phyloP scores from a whole-genome alignment of 1,140 invertebrate species.

The Drosophila lini region DNA sequence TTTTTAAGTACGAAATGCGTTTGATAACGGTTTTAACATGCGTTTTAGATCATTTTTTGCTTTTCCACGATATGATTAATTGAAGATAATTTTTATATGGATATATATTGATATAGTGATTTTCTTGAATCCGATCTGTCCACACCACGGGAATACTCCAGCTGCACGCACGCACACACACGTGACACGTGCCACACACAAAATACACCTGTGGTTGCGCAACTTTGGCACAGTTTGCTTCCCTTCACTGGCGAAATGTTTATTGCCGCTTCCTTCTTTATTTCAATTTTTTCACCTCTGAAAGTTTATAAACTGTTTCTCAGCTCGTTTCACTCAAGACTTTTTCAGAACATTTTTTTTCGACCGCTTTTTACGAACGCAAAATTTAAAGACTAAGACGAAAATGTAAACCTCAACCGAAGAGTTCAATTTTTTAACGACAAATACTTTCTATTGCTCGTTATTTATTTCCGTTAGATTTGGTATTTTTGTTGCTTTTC shows the following conservation, averaged over 20 bases:
- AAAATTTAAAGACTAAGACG: conserved; percentile 68
- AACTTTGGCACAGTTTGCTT: conserved; percentile 50
- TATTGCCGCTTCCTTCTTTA: conserved; percentile 14
- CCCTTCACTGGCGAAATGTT: conserved; percentile 37
- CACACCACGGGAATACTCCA: conserved; percentile 18
- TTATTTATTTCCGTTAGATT: conserved; percentile 32
- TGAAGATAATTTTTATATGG: conserved; percentile 61
- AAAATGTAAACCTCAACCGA: conserved; percentile 71
- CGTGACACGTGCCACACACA: conserved; percentile 34
- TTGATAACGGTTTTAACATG: conserved; percentile 64
- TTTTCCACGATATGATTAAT: conserved; percentile 78
- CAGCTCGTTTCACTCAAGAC: conserved; percentile 44
- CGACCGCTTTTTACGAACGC: conserved; percentile 68
- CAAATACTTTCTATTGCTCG: conserved; percentile 40
- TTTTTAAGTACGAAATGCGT: conserved; percentile 60
- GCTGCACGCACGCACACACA: conserved; percentile 26
- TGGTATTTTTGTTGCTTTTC: conserved; percentile 19
- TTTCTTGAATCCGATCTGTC: conserved; percentile 31
- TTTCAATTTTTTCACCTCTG: conserved; percentile 54
- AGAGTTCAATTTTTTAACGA: conserved; percentile 65
- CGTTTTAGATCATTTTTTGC: conserved; percentile 44
- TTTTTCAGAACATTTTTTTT: conserved; percentile 74
- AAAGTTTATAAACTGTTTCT: conserved; percentile 69
- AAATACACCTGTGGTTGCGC: conserved; percentile 33
- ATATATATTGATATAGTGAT: conserved; percentile 61